Base-by-base conservation (phyloP, 2,797 vertebrate genomes). In the Cuniculus paca region DNA sequence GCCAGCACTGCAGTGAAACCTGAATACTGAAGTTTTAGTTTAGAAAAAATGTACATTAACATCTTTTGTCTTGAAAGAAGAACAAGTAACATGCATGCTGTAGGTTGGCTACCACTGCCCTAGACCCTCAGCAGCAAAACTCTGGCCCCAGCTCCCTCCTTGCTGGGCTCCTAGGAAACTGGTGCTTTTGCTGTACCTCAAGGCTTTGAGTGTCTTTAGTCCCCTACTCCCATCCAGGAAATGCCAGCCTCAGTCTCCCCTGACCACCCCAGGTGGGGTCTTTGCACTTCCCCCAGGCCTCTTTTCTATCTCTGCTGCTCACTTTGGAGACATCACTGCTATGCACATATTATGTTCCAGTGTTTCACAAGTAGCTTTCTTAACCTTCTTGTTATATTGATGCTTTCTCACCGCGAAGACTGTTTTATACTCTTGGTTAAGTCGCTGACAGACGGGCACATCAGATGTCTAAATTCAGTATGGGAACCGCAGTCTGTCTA, bases 381-480 rank as follows among this genome's bases (percentile, higher is more conserved):
- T 42, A 45, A 42, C 80, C 70, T 79, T 81, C 60, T 56, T 14
- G 8, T 81, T 16, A 7, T 6, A 24, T 0, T 0, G 34, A 31
- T 52, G 48, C 81, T 74, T 88, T 74, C 65, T 89, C 48, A 0
- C 16, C 12, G 39, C n/a, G 61, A 2, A 42, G 50, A 24, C 22
- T 86, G 34, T 82, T 92, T 84, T 65, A 9, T 65, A 63, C 31
- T 58, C 78, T 84, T 3, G 90, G 61, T 56, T 36, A 45, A 48
- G 65, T 77, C 39, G 14, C 31, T 12, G 63, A 54, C 83, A 56
- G 79, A 86, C 60, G 74, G 92, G 86, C 81, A 45, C 9, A 16
- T 28, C 50, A 8, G 3, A 48, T 24, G 36, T 56, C 61, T 80
- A 61, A 24, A 74, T 79, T 86, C 63, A 68, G 63, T 61, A 42